phyloP scores from a whole-genome alignment of 2,113 vertebrate genomes.

The Pelmatolapia mariae region DNA sequence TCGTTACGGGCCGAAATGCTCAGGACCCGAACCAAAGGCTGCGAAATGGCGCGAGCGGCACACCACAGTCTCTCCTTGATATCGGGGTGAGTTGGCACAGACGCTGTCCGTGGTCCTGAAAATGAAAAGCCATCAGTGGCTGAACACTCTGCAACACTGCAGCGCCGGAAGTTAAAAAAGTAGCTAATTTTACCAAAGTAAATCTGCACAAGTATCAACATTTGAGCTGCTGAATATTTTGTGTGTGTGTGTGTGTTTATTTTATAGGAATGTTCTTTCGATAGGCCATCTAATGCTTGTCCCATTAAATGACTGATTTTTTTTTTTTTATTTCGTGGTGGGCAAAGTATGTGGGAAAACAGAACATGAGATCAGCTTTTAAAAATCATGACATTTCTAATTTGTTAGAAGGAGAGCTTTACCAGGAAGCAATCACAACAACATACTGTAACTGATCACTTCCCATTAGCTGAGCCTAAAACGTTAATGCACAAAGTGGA shows the following conservation, averaged over 20 bases:
- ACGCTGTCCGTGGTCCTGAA: conserved; percentile 37
- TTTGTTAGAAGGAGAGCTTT: neutral
- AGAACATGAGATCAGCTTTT: conserved; percentile 7
- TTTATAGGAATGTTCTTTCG: neutral
- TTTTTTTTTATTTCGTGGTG: neutral
- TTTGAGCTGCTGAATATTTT: neutral
- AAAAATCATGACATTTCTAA: conserved; percentile 17
- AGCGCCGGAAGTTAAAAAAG: neutral
- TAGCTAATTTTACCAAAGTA: neutral
- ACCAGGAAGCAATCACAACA: conserved; percentile 32
- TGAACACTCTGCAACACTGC: neutral
- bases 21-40: conserved; percentile 88
- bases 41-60: conserved; percentile 89
- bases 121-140: neutral
- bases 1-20: conserved; percentile 87
- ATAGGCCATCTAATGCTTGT: neutral
- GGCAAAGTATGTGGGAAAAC: neutral
- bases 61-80: conserved; percentile 93
- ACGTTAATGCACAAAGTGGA: conserved; percentile 25
- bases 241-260: rapidly evolving
- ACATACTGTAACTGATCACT: conserved; percentile 10
- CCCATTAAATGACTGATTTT: neutral
- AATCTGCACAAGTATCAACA: neutral
- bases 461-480: conserved; percentile 28
- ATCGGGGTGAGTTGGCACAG: conserved; percentile 82